phyloP scores from a whole-genome alignment of 2,888 invertebrate species.

The Synergus itoensis region DNA sequence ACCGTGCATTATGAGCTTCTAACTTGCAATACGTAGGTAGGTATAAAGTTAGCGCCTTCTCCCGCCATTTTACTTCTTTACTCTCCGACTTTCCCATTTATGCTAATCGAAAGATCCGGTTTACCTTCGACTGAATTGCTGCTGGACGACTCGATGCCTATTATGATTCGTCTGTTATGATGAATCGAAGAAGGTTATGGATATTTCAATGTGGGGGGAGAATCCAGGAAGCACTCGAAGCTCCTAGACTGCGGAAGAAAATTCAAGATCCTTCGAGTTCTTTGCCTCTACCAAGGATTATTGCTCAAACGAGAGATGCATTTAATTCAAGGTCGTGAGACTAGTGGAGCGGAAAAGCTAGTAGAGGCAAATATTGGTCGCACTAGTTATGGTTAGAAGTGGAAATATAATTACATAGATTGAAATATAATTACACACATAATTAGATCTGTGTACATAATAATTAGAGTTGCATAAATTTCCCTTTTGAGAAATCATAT shows the following conservation, averaged over 20 bases:
- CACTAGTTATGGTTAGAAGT: not conserved
- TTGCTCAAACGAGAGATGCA: not conserved
- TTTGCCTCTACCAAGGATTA: not conserved
- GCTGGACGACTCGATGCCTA: slow-evolving; percentile 52
- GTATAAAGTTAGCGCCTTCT: not conserved
- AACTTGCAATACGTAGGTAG: slow-evolving; percentile 36
- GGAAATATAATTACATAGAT: not conserved
- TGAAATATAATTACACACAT: not conserved
- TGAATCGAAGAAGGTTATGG: slow-evolving; percentile 52
- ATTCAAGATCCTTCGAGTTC: not conserved
- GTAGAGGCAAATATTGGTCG: not conserved
- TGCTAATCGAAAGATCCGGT: slow-evolving; percentile 63
- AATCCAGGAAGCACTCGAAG: slow-evolving; percentile 46
- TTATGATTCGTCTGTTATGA: slow-evolving; percentile 50
- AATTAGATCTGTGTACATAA: not conserved
- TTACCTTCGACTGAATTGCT: slow-evolving; percentile 66
- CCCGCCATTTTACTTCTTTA: slow-evolving; percentile 45
- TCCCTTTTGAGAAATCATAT: not conserved
- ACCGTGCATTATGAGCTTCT: slow-evolving; percentile 45
- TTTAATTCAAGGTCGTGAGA: not conserved
- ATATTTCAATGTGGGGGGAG: slow-evolving; percentile 48
- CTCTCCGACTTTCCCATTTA: slow-evolving; percentile 64
- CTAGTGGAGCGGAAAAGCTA: not conserved
- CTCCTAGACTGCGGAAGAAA: slow-evolving; percentile 45
- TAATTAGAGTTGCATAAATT: not conserved